These are phyloP conservation scores for Pseudochirops corinnae DNA, from an alignment of 2,797 vertebrate species.

Conservation along the genomic window DNA sequence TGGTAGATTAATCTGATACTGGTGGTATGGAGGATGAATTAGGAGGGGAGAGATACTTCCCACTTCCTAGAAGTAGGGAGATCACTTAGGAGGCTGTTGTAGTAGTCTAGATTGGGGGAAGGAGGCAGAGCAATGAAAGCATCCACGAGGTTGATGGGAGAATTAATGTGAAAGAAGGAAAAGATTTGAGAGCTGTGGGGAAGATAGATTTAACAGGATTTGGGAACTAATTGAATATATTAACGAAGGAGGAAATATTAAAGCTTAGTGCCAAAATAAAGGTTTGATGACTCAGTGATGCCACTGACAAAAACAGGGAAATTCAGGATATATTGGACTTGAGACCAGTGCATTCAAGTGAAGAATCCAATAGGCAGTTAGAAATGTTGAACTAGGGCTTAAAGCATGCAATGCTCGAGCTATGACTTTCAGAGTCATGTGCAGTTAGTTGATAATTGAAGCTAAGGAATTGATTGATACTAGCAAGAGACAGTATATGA, in stretches of 20 bases:
- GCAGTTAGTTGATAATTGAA: neutral
- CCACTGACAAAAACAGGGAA: neutral
- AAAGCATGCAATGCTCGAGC: too few species aligned
- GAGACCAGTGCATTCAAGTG: neutral
- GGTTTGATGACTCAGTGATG: neutral
- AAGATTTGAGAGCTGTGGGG: neutral
- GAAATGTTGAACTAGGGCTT: neutral
- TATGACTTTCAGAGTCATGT: neutral
- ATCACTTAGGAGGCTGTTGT: neutral
- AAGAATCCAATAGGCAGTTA: neutral
- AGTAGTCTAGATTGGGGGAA: neutral
- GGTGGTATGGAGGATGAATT: conserved; percentile 9
- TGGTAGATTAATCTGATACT: neutral
- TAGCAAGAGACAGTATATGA: neutral
- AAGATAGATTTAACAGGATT: neutral
- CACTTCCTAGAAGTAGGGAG: neutral
- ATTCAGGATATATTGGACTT: neutral
- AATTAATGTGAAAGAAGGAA: too few species aligned
- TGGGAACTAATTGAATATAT: neutral
- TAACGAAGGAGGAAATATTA: neutral
- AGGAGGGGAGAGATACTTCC: neutral
- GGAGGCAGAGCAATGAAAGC: neutral
- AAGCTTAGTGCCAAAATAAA: neutral
- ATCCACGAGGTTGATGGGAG: neutral
- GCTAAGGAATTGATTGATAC: neutral